Conservation (phyloP, 2,113 vertebrate species). For the Oxygymnocypris stewartii region DNA sequence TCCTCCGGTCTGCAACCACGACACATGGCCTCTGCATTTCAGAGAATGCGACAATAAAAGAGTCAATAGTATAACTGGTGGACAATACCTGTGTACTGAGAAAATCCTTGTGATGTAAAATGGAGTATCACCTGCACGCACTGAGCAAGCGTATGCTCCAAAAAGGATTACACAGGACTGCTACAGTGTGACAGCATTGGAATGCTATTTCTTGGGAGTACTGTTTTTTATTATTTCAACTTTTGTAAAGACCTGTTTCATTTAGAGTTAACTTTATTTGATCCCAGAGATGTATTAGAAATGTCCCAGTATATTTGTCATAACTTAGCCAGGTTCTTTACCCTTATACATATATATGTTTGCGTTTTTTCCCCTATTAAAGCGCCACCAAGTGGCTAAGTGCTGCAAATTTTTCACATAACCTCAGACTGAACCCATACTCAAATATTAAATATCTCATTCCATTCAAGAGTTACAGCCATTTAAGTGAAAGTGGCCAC, state of each 20-base stretch:
- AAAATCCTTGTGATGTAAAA: conserved; percentile 26
- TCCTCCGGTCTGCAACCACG: conserved; percentile 71
- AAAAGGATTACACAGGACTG: conserved; percentile 44
- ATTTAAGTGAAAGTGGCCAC: background rate
- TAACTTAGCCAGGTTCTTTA: background rate
- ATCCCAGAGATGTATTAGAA: background rate
- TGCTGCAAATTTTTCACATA: background rate
- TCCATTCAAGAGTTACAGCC: background rate
- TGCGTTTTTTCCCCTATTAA: background rate
- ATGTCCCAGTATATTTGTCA: background rate
- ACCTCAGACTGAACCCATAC: background rate
- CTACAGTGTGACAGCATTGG: conserved; percentile 12
- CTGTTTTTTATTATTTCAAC: conserved; percentile 15
- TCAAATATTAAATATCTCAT: background rate
- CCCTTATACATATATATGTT: background rate
- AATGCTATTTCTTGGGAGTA: conserved; percentile 30
- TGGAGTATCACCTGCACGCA: conserved; percentile 30
- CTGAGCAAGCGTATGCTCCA: conserved; percentile 36
- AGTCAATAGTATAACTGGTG: conserved; percentile 80
- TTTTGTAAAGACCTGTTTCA: background rate
- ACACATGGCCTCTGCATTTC: conserved; percentile 46
- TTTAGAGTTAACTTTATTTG: background rate
- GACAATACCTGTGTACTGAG: conserved; percentile 7
- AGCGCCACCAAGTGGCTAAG: background rate
- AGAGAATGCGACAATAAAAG: conserved; percentile 66